Evolutionary conservation across 1,140 invertebrate genomes (phyloP), one percentile per base, ranked within the genome.

Genomic region (Drosophila grimshawi): DNA sequence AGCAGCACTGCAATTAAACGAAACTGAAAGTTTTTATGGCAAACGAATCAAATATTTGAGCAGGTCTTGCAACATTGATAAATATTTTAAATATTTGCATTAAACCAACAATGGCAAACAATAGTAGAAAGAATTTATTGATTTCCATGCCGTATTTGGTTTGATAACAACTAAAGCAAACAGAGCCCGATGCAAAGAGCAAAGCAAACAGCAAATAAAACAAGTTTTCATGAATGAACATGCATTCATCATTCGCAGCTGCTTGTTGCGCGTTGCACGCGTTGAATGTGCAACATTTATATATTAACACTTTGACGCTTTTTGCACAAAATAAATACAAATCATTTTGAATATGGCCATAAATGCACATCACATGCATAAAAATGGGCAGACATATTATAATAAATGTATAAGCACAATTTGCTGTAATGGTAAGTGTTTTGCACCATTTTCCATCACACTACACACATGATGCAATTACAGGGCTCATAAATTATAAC

Each of bases 51-150:
- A 72, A 53, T 64, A 46, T 76, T 64, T 67, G 48, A 57, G 35
- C 52, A 56, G 43, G 33, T 74, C 55, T 37, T 52, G 81, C 66
- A 80, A 76, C 59, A 63, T 39, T 66, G 62, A 76, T 66, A 72
- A 72, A 85, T 81, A 78, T 72, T 59, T 76, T 60, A 63, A 45
- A 51, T 81, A 86, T 86, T 86, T 86, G 69, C 78, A 81, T 81
- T 72, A 64, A 55, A 39, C 51, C 70, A 57, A 35, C 46, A 48
- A 19, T 39, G 32, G 8, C 48, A n/a, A 52, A 52, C 10, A 52
- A 52, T 3, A 32, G 5, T 10, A 52, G 46, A 74, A 64, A 81
- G 70, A 78, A 81, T 76, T 76, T 86, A 86, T 86, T 78, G 78
- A 86, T 86, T 86, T 71, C 45, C 39, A 5, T 49, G 48, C 49